Percentiles rank a stretch among this genome's conserved stretches.
phyloP scores from a whole-genome alignment of 2,113 vertebrate species.

The Parus major region DNA sequence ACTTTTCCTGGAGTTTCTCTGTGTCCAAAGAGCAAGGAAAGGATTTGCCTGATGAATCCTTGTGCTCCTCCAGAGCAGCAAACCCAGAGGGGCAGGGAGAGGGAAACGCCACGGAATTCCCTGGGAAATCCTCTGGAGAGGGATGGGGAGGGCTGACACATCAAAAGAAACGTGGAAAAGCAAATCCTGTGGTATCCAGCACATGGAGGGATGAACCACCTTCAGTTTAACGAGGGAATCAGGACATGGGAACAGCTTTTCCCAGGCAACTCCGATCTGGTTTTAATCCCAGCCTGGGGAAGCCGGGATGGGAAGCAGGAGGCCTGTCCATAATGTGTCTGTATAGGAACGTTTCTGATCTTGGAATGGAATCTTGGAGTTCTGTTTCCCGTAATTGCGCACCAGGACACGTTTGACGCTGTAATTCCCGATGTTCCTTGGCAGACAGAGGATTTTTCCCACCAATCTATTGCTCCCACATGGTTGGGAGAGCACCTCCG shows the following conservation, averaged over 20 bases:
- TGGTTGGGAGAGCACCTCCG: not conserved
- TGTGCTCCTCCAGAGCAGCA: not conserved
- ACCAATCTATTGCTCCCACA: not conserved
- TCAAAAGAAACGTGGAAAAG: not conserved
- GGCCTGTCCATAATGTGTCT: not conserved
- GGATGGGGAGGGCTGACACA: not conserved
- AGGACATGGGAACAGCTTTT: not conserved
- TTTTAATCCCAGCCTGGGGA: not conserved
- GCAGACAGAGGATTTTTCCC: not conserved
- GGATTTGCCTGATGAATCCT: not conserved
- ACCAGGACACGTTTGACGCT: not conserved
- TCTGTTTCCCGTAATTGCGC: not conserved
- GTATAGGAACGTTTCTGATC: not conserved
- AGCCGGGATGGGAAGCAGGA: slow-evolving; percentile 1
- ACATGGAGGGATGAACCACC: not conserved
- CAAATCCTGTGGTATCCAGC: not conserved
- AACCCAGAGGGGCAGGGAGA: not conserved
- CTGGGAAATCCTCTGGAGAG: not conserved
- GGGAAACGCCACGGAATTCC: not conserved
- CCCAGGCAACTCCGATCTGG: slow-evolving; percentile 36
- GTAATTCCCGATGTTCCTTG: slow-evolving; percentile 5
- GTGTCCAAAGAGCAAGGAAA: not conserved
- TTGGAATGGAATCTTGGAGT: not conserved
- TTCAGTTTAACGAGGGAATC: not conserved
- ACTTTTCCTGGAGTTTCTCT: not conserved